Conservation (phyloP, 1,140 invertebrate genomes). For the Eupeodes corollae region DNA sequence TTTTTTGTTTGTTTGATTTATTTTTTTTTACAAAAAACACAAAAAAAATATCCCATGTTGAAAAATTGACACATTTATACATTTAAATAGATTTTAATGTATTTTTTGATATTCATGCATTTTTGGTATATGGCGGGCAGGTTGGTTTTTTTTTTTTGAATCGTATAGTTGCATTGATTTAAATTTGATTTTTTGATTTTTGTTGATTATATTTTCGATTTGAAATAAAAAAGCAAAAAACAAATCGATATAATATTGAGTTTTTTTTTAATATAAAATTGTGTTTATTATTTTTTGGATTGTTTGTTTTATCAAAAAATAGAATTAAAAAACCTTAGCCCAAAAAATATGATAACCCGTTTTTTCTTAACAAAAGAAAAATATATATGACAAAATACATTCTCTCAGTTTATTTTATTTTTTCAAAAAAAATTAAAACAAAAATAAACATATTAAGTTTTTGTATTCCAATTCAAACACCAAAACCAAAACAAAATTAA, state of each 20-base stretch:
- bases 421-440: too few relatives aligned
- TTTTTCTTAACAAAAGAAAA: too few relatives aligned
- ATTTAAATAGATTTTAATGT: too few relatives aligned
- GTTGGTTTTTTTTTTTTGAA: constrained; percentile 1
- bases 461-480: background rate
- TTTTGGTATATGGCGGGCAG: constrained; percentile 1
- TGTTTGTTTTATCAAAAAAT: background rate
- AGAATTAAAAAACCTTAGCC: background rate
- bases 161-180: constrained; percentile 1
- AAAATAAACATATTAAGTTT: too few relatives aligned
- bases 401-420: too few relatives aligned
- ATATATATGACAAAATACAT: too few relatives aligned
- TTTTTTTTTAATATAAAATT: too few relatives aligned
- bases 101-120: too few relatives aligned
- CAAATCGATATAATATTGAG: constrained; percentile 7
- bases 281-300: background rate
- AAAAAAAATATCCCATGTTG: background rate
- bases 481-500: background rate
- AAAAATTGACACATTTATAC: too few relatives aligned
- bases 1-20: constrained; percentile 11
- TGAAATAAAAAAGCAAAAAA: constrained; percentile 13
- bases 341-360: background rate
- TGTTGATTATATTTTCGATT: constrained; percentile 1
- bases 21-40: constrained; percentile 9
- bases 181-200: background rate